These are phyloP conservation scores for Microtus ochrogaster DNA, from an alignment of 2,113 vertebrate species.

Conservation along the genomic window DNA sequence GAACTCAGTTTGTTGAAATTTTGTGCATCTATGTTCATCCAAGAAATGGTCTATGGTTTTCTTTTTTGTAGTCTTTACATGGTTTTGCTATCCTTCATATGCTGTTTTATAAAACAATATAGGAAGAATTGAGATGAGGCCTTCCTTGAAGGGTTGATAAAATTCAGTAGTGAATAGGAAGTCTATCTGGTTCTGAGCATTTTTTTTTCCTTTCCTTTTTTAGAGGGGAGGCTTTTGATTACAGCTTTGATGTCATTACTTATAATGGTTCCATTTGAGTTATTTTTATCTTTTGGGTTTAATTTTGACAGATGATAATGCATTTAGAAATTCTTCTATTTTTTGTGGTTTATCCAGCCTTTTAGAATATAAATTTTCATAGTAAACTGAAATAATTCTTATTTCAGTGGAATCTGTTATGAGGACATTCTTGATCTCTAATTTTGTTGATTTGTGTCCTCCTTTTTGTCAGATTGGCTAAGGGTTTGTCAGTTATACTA, in stretches of 20 bases:
- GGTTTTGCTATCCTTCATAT: not conserved
- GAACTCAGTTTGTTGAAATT: not conserved
- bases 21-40: not conserved
- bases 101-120: not conserved
- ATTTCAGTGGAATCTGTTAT: not conserved
- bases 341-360: not conserved
- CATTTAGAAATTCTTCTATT: not conserved
- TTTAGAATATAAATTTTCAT: not conserved
- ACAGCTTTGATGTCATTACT: not conserved
- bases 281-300: not conserved
- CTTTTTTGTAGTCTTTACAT: not conserved
- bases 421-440: not conserved
- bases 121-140: not conserved
- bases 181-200: not conserved
- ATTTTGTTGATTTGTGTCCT: not conserved
- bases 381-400: not conserved
- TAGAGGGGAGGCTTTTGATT: not conserved
- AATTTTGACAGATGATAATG: not conserved
- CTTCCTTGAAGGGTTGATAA: not conserved
- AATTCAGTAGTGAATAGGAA: not conserved
- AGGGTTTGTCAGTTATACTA: not conserved
- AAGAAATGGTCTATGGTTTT: not conserved
- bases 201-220: not conserved
- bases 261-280: not conserved
- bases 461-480: not conserved